These are phyloP conservation scores for Amblyraja radiata DNA, from an alignment of 2,797 vertebrate genomes.

Conservation along the genomic window DNA sequence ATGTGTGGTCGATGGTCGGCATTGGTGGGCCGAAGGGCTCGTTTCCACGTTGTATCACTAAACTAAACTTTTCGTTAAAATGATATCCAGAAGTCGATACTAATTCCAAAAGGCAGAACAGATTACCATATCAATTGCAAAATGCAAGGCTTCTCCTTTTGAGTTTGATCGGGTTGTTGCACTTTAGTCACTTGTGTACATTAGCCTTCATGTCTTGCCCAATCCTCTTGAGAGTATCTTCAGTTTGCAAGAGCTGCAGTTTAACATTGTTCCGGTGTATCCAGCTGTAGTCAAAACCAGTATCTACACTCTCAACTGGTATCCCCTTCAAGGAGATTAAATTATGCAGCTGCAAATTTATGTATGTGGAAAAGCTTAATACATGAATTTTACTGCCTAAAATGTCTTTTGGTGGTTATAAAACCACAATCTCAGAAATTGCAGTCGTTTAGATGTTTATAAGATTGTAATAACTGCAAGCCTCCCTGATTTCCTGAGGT, in stretches of 20 bases:
- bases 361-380: not conserved
- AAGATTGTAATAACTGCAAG: not conserved
- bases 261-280: not conserved
- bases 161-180: not conserved
- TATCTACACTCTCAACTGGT: not conserved
- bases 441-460: not conserved
- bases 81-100: not conserved
- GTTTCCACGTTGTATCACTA: too few relatives aligned
- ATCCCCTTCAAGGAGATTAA: not conserved
- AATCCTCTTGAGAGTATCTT: not conserved
- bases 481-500: not conserved
- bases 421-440: not conserved
- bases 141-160: not conserved
- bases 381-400: not conserved
- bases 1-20: too few relatives aligned
- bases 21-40: too few relatives aligned
- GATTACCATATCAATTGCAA: not conserved
- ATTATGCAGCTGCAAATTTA: not conserved
- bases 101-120: not conserved
- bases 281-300: not conserved
- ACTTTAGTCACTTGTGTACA: not conserved
- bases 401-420: not conserved
- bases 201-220: constrained; percentile 9
- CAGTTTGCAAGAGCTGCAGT: not conserved
- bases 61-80: not conserved